Evolutionary conservation across 2,797 vertebrate species (phyloP), one percentile per base, ranked within the genome.

Genomic region (Sibirionetta formosa): DNA sequence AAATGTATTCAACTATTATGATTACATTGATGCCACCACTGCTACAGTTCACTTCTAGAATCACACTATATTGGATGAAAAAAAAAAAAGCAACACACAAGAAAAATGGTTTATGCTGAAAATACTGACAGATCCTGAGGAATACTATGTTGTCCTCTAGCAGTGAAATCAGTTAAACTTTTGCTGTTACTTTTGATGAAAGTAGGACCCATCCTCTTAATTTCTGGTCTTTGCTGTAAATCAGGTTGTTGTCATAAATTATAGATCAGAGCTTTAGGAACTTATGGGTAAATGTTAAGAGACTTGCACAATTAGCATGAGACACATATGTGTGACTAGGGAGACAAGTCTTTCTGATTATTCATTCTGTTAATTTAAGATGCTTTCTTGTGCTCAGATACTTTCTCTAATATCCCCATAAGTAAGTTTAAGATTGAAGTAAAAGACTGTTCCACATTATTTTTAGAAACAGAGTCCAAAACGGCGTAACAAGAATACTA

Each of bases 261-360:
- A 87, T 75, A 86, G 68, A 89, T 63, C 91, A 93, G 72, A 93
- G 73, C 42, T 90, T 90, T 56, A 88, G 88, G 48, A 96, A 82
- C 51, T 42, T 46, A 33, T 0, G 69, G 46, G 71, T 60, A 83
- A 91, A 88, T 26, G 46, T 81, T 75, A 27, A 83, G 87, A 78
- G 54, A 75, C 64, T 26, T 83, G 50, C 72, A 61, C 90, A 88
- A 86, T 90, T 78, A 90, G 51, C 73, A 81, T 76, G 91, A 88
- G 88, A 78, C 50, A 33, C 42, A 89, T 40, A 36, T 26, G 35
- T 91, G 79, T 48, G 80, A 93, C 42, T 50, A 64, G 73, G 56
- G 56, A 92, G 58, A 82, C 0, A 2, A 86, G 48, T 36, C 29
- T 50, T 78, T 78, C 84, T 86, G 53, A 72, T 93, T 76, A 94